phyloP scores from a whole-genome alignment of 37 sponge, comb jelly and placozoan genomes.

The Geodia barretti region DNA sequence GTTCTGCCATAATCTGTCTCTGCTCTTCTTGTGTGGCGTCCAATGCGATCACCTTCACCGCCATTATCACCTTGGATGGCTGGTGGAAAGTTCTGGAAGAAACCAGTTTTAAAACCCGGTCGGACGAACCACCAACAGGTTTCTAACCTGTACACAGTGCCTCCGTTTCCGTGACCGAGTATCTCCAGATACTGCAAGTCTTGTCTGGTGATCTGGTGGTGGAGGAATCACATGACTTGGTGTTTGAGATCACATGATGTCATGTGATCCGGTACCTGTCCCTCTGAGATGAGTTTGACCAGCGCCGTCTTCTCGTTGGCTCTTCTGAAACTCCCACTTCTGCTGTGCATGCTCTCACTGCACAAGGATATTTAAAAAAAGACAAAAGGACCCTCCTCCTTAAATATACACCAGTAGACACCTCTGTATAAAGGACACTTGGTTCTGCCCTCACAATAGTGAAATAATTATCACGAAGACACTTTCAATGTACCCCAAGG shows the following conservation, averaged over 20 bases:
- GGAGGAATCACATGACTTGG: too few species aligned
- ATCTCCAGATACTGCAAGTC: conserved; percentile 86
- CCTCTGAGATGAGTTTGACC: conserved; percentile 58
- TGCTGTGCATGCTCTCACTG: conserved; percentile 21
- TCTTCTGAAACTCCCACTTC: conserved; percentile 45
- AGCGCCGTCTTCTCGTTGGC: conserved; percentile 60
- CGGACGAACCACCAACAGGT: too few species aligned
- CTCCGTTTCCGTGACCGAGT: conserved; percentile 84
- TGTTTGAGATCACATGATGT: neutral
- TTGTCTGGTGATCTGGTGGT: conserved; percentile 55
- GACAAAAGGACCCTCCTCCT: too few species aligned
- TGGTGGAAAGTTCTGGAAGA: conserved; percentile 61
- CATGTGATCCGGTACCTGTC: conserved; percentile 48
- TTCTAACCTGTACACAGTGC: conserved; percentile 81
- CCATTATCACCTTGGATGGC: conserved; percentile 79
- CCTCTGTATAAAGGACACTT: too few species aligned
- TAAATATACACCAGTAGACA: too few species aligned
- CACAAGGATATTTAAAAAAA: too few species aligned
- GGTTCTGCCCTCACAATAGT: too few species aligned
- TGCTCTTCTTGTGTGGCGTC: conserved; percentile 88
- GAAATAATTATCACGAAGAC: too few species aligned
- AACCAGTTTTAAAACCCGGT: neutral
- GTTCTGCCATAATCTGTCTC: conserved; percentile 82
- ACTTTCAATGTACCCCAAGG: too few species aligned
- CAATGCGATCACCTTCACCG: conserved; percentile 79